These are phyloP conservation scores for Timema cristinae DNA, from an alignment of 2,888 invertebrate species.

Conservation along the genomic window DNA sequence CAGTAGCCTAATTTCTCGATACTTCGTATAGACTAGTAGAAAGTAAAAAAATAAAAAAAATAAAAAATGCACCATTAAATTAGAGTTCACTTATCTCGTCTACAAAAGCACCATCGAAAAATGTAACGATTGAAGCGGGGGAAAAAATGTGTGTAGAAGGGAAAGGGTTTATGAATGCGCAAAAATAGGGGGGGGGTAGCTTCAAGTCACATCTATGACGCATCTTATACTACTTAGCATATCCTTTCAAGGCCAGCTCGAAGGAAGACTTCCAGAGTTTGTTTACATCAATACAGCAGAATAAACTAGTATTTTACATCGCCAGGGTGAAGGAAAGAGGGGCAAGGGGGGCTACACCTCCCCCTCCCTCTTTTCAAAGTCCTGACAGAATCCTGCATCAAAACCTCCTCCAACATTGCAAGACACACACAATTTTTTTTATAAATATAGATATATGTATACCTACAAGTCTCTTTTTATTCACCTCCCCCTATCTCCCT, in stretches of 20 bases:
- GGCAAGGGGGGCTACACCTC: background rate
- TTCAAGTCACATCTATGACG: too few relatives aligned
- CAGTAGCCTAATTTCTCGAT: too few relatives aligned
- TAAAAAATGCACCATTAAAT: too few relatives aligned
- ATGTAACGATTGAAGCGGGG: too few relatives aligned
- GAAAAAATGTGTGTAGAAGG: too few relatives aligned
- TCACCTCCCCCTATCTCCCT: conserved; percentile 14
- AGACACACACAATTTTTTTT: background rate
- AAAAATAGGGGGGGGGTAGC: too few relatives aligned
- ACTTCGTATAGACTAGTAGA: too few relatives aligned
- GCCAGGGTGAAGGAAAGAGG: background rate
- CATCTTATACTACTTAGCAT: conserved; percentile 25
- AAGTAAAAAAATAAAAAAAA: too few relatives aligned
- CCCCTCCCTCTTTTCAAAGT: conserved; percentile 19
- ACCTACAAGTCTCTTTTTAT: conserved; percentile 17
- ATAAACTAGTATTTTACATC: conserved; percentile 29
- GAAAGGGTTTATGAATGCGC: too few relatives aligned
- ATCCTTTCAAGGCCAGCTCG: conserved; percentile 29
- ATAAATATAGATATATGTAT: too few relatives aligned
- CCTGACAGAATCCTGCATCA: conserved; percentile 10
- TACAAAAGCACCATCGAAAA: too few relatives aligned
- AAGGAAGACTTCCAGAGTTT: conserved; percentile 28
- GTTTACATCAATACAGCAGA: conserved; percentile 32
- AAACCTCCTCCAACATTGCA: conserved; percentile 19
- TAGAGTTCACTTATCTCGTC: too few relatives aligned